Percentiles rank a stretch among this genome's conserved stretches.
Evolutionary conservation across 2,888 invertebrate species (phyloP).

Genomic region (Hololepta plana): DNA sequence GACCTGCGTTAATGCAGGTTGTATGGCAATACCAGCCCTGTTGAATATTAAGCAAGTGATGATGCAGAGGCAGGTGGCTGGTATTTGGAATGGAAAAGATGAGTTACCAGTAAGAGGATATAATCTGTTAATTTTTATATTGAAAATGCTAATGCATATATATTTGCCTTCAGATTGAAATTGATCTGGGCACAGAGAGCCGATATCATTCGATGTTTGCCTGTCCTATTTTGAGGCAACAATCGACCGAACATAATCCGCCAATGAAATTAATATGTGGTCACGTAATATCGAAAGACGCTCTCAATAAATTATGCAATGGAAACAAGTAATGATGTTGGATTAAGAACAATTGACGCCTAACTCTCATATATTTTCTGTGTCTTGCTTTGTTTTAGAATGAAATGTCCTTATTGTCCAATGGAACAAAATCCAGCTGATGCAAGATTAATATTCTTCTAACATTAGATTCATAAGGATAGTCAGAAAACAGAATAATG

Average conservation of each 20-base stretch:
- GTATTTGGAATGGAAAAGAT: conserved; percentile 89
- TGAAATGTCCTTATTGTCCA: conserved; percentile 98
- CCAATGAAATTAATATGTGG: conserved; percentile 95
- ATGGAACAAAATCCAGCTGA: conserved; percentile 88
- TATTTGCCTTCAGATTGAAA: conserved; percentile 58
- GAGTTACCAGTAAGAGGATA: conserved; percentile 72
- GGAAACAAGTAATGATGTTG: conserved; percentile 65
- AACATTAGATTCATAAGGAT: too few species aligned
- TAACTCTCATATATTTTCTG: not conserved
- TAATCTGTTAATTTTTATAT: conserved; percentile 4
- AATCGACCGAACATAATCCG: conserved; percentile 89
- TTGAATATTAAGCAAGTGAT: conserved; percentile 86
- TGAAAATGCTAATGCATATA: not conserved
- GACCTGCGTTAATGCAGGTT: conserved; percentile 85
- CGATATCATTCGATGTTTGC: conserved; percentile 97
- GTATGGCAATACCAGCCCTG: conserved; percentile 82
- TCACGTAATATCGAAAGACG: conserved; percentile 95
- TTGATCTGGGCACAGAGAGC: conserved; percentile 78
- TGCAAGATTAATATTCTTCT: conserved; percentile 85
- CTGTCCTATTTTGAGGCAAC: conserved; percentile 94
- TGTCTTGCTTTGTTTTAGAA: conserved; percentile 37
- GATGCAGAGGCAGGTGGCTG: conserved; percentile 74
- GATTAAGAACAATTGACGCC: not conserved
- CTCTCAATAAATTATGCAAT: conserved; percentile 83
- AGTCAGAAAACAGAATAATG: too few species aligned